Conservation (phyloP, 2,113 vertebrate genomes). For the Indicator indicator region DNA sequence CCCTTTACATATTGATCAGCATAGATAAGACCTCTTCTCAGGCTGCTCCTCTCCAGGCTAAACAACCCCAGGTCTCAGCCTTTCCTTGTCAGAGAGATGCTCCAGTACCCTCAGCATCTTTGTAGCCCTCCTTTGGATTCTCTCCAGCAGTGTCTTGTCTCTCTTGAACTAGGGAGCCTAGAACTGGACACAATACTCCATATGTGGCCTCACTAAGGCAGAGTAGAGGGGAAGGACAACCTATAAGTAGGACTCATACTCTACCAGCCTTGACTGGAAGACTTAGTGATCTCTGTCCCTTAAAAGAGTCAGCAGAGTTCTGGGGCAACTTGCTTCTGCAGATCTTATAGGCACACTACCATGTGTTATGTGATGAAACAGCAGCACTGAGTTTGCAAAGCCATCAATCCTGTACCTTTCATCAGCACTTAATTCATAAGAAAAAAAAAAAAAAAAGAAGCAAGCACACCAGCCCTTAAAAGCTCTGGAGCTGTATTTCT, state of each 20-base stretch:
- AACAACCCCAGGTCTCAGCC: no score
- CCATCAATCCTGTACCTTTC: slow-evolving; percentile 32
- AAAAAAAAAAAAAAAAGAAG: not conserved
- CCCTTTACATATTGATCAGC: no score
- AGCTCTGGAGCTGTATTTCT: slow-evolving; percentile 56
- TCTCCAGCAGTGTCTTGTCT: no score
- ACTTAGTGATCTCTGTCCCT: not conserved
- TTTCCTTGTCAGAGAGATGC: no score
- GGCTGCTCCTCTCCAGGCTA: no score
- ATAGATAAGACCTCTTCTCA: no score
- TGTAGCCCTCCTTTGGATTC: no score
- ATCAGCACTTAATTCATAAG: slow-evolving; percentile 36
- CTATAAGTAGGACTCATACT: not conserved
- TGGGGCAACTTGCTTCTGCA: not conserved
- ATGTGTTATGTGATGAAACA: not conserved
- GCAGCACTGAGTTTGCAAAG: slow-evolving; percentile 5
- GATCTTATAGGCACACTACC: not conserved
- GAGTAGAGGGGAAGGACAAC: not conserved
- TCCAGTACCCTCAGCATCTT: no score
- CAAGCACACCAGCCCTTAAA: slow-evolving; percentile 21
- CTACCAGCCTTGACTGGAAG: not conserved
- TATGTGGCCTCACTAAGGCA: no score
- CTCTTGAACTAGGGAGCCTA: no score
- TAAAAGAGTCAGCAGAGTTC: not conserved
- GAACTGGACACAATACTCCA: no score